Base-by-base conservation (phyloP, 1,140 invertebrate species). In the Nasonia longicornis region DNA sequence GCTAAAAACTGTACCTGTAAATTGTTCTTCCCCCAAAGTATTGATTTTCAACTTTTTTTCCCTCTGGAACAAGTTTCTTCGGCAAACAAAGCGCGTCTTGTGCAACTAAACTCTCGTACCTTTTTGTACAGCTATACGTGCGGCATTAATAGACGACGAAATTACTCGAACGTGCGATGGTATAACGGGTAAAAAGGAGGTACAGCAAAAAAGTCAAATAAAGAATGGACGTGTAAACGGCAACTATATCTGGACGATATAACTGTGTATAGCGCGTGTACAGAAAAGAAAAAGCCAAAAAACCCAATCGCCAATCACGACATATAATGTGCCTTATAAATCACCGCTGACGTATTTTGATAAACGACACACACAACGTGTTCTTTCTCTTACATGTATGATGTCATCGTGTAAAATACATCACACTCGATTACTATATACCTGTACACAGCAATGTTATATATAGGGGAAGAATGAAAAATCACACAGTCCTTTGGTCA, bases 211-310 rank as follows among this genome's bases (percentile, higher is more conserved):
- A 42, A 8, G 38, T 42, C 38, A 52, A 52, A 52, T 52, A 52
- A 52, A 3, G 71, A 79, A 8, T 20, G 38, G 64, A 73, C 78
- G 78, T 74, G 71, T 80, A 80, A 74, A 35, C 71, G 78, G 78
- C 69, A 80, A 73, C 12, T n/a, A 29, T n/a, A 29, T 14, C 35
- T 58, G 1, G 20, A n/a, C 16, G 16, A 35, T 35, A 35, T 35
- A 35, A 35, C 26, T 11, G 45, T 48, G 12, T 48, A 67, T 20
- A 8, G 66, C 67, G n/a, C 7, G 48, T 63, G 69, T 79, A n/a
- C 12, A 70, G 26, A 26, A 22, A 45, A 52, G 16, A 31, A 20
- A 52, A 52, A 52, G 12, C 16, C 6, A 20, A n/a, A 58, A n/a
- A 58, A 58, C 8, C n/a, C 45, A 79, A 20, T 69, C 29, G 8